Evolutionary conservation across 2,888 invertebrate genomes (phyloP).

Genomic region (Heliconius charithonia): DNA sequence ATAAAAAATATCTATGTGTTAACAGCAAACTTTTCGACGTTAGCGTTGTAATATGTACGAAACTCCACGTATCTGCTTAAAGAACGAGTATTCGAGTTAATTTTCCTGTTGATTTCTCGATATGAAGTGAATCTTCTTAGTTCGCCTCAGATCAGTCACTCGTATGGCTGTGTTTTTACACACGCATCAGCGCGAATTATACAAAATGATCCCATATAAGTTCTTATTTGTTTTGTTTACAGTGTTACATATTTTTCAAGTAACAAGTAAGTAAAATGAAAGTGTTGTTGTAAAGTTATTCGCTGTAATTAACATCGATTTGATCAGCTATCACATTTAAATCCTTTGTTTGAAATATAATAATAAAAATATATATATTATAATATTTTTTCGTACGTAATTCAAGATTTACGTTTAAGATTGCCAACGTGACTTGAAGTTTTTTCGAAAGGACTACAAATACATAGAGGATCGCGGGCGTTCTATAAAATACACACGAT

Average conservation of each 20-base stretch:
- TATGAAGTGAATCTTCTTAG: conserved; percentile 36
- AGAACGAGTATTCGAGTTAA: conserved; percentile 34
- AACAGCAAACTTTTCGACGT: conserved; percentile 9
- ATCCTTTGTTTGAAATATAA: conserved; percentile 4
- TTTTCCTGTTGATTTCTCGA: conserved; percentile 44
- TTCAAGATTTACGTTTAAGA: conserved; percentile 53
- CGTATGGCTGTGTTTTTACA: conserved; percentile 11
- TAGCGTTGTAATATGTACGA: background rate
- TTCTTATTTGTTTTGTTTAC: conserved; percentile 44
- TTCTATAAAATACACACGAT: conserved; percentile 72
- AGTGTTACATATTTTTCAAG: conserved; percentile 40
- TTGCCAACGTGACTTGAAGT: conserved; percentile 58
- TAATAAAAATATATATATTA: background rate
- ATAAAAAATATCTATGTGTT: background rate
- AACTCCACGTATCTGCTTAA: conserved; percentile 12
- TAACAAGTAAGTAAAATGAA: conserved; percentile 49
- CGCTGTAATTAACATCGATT: background rate
- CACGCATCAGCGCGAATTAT: conserved; percentile 18
- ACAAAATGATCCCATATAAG: conserved; percentile 46
- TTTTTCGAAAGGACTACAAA: conserved; percentile 68
- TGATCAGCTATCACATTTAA: background rate
- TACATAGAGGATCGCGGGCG: conserved; percentile 57
- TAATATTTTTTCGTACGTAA: conserved; percentile 11
- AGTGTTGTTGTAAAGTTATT: conserved; percentile 8
- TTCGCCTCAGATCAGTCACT: conserved; percentile 27